Conservation (phyloP, 2,797 vertebrate genomes). For the Tiaroga cobitis region DNA sequence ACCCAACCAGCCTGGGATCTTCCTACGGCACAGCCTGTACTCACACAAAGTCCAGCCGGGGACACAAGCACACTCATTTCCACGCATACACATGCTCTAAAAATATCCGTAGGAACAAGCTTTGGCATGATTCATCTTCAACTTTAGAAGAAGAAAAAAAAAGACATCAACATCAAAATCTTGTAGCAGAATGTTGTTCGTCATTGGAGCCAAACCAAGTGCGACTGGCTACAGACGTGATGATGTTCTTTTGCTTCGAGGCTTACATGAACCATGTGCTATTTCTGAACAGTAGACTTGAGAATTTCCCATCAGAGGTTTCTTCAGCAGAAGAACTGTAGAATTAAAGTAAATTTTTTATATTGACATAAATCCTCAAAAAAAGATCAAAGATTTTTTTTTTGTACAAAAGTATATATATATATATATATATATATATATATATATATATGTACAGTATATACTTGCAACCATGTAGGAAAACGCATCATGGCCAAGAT, state of each 20-base stretch:
- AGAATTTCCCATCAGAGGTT: conserved; percentile 24
- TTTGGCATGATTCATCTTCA: conserved; percentile 52
- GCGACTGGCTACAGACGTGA: conserved; percentile 41
- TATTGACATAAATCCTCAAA: background rate
- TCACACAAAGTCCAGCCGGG: conserved; percentile 21
- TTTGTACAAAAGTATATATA: background rate
- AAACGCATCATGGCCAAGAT: no score
- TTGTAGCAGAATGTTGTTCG: conserved; percentile 15
- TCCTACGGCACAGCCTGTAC: conserved; percentile 34
- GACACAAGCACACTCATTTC: conserved; percentile 27
- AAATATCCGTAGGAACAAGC: conserved; percentile 22
- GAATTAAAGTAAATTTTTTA: background rate
- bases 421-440: no score
- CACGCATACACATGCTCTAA: conserved; percentile 32
- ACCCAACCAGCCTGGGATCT: conserved; percentile 24
- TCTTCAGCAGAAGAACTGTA: background rate
- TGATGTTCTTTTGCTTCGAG: conserved; percentile 36
- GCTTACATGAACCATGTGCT: conserved; percentile 43
- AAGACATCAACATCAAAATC: conserved; percentile 29
- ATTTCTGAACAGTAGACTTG: conserved; percentile 20
- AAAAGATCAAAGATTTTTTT: background rate
- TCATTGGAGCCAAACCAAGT: conserved; percentile 18
- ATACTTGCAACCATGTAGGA: no score
- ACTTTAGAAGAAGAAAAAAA: conserved; percentile 37
- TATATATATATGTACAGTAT: background rate